phyloP scores from a whole-genome alignment of 2,113 vertebrate genomes.

The Blennius ocellaris region DNA sequence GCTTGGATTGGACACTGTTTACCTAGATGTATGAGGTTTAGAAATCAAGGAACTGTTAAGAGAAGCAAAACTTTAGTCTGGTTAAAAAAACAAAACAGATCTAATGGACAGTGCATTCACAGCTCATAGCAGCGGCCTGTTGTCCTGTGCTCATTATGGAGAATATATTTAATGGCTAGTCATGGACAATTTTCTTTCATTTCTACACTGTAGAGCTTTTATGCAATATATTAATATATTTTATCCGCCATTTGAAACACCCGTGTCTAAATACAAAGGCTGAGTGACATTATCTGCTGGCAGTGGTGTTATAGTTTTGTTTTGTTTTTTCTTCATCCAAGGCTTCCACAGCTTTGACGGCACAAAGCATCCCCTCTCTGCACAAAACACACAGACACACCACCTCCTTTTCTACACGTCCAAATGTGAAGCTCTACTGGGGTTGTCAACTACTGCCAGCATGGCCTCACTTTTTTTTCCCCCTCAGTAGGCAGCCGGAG shows the following conservation, averaged over 20 bases:
- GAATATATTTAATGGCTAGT: conserved; percentile 51
- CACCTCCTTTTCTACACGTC: conserved; percentile 44
- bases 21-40: conserved; percentile 15
- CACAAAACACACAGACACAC: conserved; percentile 35
- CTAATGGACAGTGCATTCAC: conserved; percentile 34
- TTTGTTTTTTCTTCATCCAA: conserved; percentile 34
- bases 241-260: conserved; percentile 49
- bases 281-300: conserved; percentile 76
- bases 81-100: background rate
- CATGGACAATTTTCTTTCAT: conserved; percentile 33
- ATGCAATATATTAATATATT: conserved; percentile 58
- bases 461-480: conserved; percentile 41
- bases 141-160: background rate
- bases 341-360: conserved; percentile 67
- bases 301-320: conserved; percentile 52
- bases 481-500: conserved; percentile 53
- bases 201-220: conserved; percentile 34
- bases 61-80: conserved; percentile 19
- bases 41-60: conserved; percentile 27
- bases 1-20: conserved; percentile 3
- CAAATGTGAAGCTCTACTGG: conserved; percentile 64
- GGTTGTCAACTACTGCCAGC: conserved; percentile 76
- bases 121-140: background rate
- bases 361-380: conserved; percentile 48
- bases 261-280: conserved; percentile 59